Percentiles rank a stretch among this genome's conserved stretches.
phyloP scores from a whole-genome alignment of 2,113 vertebrate genomes.

The Chlorodrepanis virens region DNA sequence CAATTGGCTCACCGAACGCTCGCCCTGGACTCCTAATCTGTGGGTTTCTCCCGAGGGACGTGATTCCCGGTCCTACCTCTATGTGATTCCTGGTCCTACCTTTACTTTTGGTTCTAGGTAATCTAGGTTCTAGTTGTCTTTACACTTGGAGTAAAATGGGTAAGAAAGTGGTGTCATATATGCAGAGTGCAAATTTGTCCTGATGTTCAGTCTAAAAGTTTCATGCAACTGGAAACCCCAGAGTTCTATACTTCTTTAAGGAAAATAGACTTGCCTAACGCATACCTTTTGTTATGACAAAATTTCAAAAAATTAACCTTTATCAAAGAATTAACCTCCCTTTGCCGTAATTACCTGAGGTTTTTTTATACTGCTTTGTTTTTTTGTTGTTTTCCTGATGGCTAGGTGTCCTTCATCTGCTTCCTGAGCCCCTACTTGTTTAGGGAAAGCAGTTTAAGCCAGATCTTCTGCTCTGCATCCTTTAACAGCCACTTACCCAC shows the following conservation, averaged over 20 bases:
- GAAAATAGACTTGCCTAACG: not conserved
- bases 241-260: not conserved
- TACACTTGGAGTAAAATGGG: rapidly evolving
- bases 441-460: not conserved
- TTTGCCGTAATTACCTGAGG: not conserved
- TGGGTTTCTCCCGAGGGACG: rapidly evolving
- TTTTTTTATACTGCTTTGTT: not conserved
- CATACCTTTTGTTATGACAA: not conserved
- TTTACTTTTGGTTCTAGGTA: not conserved
- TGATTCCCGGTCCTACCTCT: not conserved
- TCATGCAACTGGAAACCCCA: not conserved
- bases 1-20: rapidly evolving
- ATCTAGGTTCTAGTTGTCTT: not conserved
- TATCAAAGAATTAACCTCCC: not conserved
- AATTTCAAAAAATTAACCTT: not conserved
- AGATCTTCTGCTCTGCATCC: not conserved
- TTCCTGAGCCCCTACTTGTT: not conserved
- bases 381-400: not conserved
- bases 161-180: rapidly evolving
- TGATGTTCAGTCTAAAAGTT: not conserved
- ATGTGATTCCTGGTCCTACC: too few species aligned
- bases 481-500: not conserved
- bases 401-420: not conserved
- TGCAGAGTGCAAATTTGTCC: not conserved
- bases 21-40: rapidly evolving